phyloP scores from a whole-genome alignment of 2,797 vertebrate species.

The Melanotaenia pygmaea region DNA sequence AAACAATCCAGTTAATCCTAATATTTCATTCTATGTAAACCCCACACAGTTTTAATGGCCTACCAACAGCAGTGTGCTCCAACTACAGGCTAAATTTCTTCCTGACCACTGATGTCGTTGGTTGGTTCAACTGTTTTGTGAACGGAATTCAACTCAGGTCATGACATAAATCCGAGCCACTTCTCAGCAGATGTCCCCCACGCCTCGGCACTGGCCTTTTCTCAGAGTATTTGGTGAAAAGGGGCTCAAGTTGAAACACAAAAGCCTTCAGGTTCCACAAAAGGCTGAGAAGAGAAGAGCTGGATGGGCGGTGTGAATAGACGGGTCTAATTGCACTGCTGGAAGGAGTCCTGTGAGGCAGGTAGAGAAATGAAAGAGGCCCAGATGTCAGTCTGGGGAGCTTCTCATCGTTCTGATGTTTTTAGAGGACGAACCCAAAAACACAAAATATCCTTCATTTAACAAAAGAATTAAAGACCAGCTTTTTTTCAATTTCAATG shows the following conservation, averaged over 20 bases:
- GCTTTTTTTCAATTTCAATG: conserved; percentile 2
- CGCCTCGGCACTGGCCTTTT: conserved; percentile 65
- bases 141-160: conserved; percentile 63
- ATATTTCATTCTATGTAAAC: background rate
- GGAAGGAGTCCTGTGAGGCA: conserved; percentile 63
- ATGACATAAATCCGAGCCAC: conserved; percentile 67
- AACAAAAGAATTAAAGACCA: background rate
- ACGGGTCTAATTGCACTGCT: conserved; percentile 70
- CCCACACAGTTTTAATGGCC: background rate
- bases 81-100: conserved; percentile 65
- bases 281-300: conserved; percentile 56
- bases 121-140: conserved; percentile 59
- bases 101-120: conserved; percentile 68
- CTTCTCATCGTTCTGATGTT: conserved; percentile 41
- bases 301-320: conserved; percentile 62
- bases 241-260: conserved; percentile 68
- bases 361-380: conserved; percentile 68
- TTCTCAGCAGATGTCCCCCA: conserved; percentile 77
- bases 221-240: conserved; percentile 64
- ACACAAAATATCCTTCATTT: too few species aligned
- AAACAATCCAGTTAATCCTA: too few species aligned
- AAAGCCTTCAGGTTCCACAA: conserved; percentile 62
- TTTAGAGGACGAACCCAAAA: conserved; percentile 10
- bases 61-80: conserved; percentile 15
- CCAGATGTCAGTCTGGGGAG: conserved; percentile 66